These are phyloP conservation scores for Diloba caeruleocephala DNA, from an alignment of 2,888 invertebrate genomes.

Conservation along the genomic window DNA sequence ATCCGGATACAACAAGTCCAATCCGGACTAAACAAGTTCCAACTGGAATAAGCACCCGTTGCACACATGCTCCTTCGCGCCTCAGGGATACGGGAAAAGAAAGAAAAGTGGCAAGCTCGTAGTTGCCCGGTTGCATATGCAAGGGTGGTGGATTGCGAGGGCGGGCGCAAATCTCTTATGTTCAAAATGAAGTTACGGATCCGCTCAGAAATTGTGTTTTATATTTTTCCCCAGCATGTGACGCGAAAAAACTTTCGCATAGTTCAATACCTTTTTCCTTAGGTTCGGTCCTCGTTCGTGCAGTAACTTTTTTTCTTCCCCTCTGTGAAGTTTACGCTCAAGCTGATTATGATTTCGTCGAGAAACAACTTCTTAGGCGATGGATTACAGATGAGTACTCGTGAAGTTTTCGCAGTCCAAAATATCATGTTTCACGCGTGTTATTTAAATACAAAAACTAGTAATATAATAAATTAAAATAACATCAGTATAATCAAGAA, in stretches of 20 bases:
- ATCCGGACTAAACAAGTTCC: constrained; percentile 82
- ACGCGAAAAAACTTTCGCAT: constrained; percentile 73
- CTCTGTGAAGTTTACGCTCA: constrained; percentile 48
- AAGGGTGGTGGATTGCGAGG: constrained; percentile 59
- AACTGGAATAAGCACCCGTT: constrained; percentile 80
- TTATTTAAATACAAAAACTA: constrained; percentile 13
- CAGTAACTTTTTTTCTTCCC: constrained; percentile 49
- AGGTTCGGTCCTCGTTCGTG: constrained; percentile 50
- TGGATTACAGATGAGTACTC: constrained; percentile 21
- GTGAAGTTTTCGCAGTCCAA: constrained; percentile 16
- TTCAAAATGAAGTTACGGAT: constrained; percentile 84
- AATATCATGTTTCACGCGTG: constrained; percentile 6
- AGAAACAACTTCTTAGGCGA: constrained; percentile 22
- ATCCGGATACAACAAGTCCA: constrained; percentile 78
- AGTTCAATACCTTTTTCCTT: constrained; percentile 67
- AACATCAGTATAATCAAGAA: constrained; percentile 19
- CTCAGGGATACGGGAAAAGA: constrained; percentile 71
- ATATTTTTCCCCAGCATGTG: constrained; percentile 76
- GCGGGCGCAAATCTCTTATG: constrained; percentile 77
- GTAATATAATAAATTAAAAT: constrained; percentile 4
- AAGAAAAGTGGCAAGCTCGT: constrained; percentile 72
- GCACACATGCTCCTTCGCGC: constrained; percentile 78
- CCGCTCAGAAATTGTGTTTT: constrained; percentile 80
- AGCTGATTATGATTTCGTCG: constrained; percentile 38
- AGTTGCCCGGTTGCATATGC: constrained; percentile 76